Evolutionary conservation across 2,888 invertebrate species (phyloP), one percentile per base, ranked within the genome.

Genomic region (Cheilosia soror): DNA sequence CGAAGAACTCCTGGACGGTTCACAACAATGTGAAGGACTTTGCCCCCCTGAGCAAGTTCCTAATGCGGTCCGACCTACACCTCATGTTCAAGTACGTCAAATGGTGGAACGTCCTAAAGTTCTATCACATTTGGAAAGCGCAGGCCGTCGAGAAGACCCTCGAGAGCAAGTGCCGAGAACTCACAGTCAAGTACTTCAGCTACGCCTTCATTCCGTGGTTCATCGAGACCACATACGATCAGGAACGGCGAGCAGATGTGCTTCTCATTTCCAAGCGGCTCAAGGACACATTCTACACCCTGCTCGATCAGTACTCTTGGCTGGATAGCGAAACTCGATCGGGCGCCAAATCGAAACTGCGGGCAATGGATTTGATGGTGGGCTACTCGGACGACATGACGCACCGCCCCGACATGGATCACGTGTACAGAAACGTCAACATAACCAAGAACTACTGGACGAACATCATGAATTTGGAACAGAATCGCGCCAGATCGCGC

Each of bases 191-290:
- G 0, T 91, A 90, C 49, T 90, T 87, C 15, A 89, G 88, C 25
- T 90, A 90, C 49, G 91, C 91, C 0, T 71, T 91, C 13, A 6
- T 91, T 20, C 91, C 91, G 0, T 91, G 91, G 91, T 90, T 91
- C 29, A 90, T 91, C 2, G 89, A 88, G 3, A 76, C 88, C n/a
- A 88, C 88, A 0, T 91, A 90, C 44, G 90, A 90, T 40, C 86
- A 85, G 44, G 86, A 90, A 3, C 87, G 87, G 1, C 89, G 91
- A 0, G 89, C 90, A 0, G 91, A 91, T 78, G 88, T 90, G 0
- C 75, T 91, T 0, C 60, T 71, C 2, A 49, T 91, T 2, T 90
- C 91, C 0, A 89, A 88, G 42, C 84, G 89, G 1, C 87, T 91
- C 0, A 88, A 88, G 69, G 88, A 89, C 2, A 90, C 89, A 0